A percentile compares a stretch with the other conserved stretches of the same genome.
These are phyloP conservation scores for Patella ulyssiponensis DNA, from an alignment of 2,888 invertebrate genomes.

Conservation along the genomic window DNA sequence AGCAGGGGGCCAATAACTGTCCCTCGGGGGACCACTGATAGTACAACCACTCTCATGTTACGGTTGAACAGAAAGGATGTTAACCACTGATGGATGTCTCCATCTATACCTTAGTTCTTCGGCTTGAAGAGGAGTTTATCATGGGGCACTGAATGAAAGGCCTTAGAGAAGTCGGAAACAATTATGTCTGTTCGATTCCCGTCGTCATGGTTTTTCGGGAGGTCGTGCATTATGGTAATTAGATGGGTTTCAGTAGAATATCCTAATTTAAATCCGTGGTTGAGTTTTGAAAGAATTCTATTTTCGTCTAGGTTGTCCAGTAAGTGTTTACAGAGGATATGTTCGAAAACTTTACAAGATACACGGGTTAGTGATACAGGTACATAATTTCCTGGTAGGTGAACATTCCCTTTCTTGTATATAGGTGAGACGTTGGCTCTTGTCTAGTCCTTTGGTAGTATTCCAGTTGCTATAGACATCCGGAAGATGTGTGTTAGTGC, in stretches of 20 bases:
- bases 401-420: no score
- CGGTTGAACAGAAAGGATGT: no score
- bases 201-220: not conserved
- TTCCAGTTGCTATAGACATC: not conserved
- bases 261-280: conserved; percentile 11
- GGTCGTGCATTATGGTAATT: conserved; percentile 6
- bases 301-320: not conserved
- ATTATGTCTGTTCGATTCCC: not conserved
- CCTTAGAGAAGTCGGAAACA: not conserved
- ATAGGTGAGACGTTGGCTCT: no score
- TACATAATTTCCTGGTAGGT: no score
- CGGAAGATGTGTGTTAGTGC: not conserved
- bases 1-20: no score
- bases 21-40: no score
- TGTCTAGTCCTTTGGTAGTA: not conserved
- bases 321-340: no score
- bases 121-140: no score
- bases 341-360: not conserved
- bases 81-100: no score
- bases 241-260: not conserved
- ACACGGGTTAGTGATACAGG: not conserved
- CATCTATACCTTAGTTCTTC: no score
- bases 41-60: no score
- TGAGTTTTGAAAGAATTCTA: not conserved
- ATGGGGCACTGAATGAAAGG: no score